Evolutionary conservation across 64 coral and sea anemone genomes (phyloP).

Genomic region (Platygyra sinensis): DNA sequence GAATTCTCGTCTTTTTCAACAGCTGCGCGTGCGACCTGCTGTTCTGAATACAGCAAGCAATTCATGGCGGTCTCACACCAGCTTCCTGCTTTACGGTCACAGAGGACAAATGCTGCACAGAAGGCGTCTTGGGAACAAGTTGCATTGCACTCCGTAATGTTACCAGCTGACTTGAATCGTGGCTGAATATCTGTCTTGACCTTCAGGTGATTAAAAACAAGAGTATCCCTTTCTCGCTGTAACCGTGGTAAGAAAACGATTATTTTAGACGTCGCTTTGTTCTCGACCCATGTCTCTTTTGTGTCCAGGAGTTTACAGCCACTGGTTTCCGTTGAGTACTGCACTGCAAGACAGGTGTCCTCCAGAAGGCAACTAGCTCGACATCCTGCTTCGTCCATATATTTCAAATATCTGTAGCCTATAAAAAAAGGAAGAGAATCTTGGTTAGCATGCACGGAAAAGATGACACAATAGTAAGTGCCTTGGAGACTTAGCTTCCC

Average conservation of each 20-base stretch:
- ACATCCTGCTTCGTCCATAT: slow-evolving; percentile 28
- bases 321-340: neutral
- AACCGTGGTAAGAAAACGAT: slow-evolving; percentile 37
- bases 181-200: slow-evolving; percentile 1
- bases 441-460: neutral
- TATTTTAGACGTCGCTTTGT: neutral
- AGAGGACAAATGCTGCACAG: slow-evolving; percentile 29
- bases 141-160: neutral
- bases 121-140: slow-evolving; percentile 35
- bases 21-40: slow-evolving; percentile 14
- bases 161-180: neutral
- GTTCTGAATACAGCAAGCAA: slow-evolving; percentile 42
- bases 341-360: slow-evolving; percentile 30
- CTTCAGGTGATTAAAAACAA: slow-evolving; percentile 18
- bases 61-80: slow-evolving; percentile 38
- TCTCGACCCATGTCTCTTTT: neutral
- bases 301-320: slow-evolving; percentile 21
- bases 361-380: slow-evolving; percentile 31
- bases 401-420: slow-evolving; percentile 22
- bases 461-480: neutral
- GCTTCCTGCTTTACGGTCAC: neutral
- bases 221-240: slow-evolving; percentile 29
- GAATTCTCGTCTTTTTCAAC: slow-evolving; percentile 22
- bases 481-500: neutral
- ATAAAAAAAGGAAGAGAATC: neutral